phyloP scores from a whole-genome alignment of 2,888 invertebrate species.

The Capitulum mitella region DNA sequence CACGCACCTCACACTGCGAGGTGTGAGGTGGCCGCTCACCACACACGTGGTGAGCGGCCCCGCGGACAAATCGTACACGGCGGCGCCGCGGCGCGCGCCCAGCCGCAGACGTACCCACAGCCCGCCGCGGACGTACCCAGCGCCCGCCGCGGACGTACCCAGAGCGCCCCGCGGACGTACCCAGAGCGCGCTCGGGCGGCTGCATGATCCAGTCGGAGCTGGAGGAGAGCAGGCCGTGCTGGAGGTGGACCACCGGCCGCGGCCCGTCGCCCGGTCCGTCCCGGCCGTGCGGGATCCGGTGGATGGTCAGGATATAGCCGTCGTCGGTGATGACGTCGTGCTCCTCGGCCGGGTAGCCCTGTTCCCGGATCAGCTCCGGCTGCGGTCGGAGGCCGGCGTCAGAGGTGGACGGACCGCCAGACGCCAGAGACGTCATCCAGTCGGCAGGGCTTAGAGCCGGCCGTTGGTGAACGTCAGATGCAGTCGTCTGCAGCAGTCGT shows the following conservation, averaged over 20 bases:
- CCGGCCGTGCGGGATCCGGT: constrained; percentile 52
- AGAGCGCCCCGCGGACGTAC: background rate
- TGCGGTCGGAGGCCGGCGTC: background rate
- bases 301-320: constrained; percentile 49
- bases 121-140: too few species aligned
- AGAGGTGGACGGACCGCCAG: too few species aligned
- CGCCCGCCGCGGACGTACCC: background rate
- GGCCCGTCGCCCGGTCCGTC: constrained; percentile 38
- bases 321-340: constrained; percentile 46
- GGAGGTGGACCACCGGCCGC: constrained; percentile 50
- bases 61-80: too few species aligned
- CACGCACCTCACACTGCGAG: too few species aligned
- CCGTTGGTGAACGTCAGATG: too few species aligned
- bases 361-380: constrained; percentile 43
- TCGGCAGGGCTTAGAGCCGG: too few species aligned
- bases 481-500: too few species aligned
- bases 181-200: constrained; percentile 57
- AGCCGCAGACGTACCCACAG: too few species aligned
- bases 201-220: constrained; percentile 67
- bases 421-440: too few species aligned
- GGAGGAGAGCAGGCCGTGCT: constrained; percentile 58
- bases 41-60: too few species aligned
- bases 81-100: too few species aligned
- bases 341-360: constrained; percentile 48
- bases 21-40: too few species aligned